These are phyloP conservation scores for Theocolax elegans DNA, from an alignment of 1,140 invertebrate genomes.

Conservation along the genomic window DNA sequence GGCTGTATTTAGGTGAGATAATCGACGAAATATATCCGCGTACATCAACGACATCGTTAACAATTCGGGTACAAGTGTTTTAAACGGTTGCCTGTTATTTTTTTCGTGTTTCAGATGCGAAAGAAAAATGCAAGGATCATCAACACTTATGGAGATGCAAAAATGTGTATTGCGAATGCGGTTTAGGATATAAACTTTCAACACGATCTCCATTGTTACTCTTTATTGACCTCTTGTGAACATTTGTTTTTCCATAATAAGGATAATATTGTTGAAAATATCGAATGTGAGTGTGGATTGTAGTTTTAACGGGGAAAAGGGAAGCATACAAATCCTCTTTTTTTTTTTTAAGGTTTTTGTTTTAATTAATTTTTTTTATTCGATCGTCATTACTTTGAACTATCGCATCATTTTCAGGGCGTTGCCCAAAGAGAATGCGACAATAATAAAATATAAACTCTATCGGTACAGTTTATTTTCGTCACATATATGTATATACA, in stretches of 20 bases:
- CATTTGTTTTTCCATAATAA: slow-evolving; percentile 33
- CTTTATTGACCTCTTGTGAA: slow-evolving; percentile 27
- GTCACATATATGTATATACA: too few species aligned
- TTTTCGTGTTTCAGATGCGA: slow-evolving; percentile 28
- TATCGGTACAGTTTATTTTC: too few species aligned
- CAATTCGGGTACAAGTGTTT: background rate
- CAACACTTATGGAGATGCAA: too few species aligned
- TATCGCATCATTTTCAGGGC: background rate
- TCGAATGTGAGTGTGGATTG: slow-evolving; percentile 34
- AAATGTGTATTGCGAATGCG: too few species aligned
- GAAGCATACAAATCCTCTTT: slow-evolving; percentile 5
- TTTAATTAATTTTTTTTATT: too few species aligned
- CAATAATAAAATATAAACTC: too few species aligned
- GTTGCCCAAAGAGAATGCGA: background rate
- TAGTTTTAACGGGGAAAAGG: slow-evolving; percentile 32
- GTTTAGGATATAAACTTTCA: too few species aligned
- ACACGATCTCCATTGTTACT: too few species aligned
- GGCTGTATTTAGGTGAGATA: slow-evolving; percentile 19
- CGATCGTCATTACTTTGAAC: background rate
- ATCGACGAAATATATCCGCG: background rate
- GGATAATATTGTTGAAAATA: slow-evolving; percentile 34
- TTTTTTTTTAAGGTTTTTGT: background rate
- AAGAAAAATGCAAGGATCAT: too few species aligned
- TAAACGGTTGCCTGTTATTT: background rate
- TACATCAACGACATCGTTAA: background rate